These are phyloP conservation scores for Halocaridina rubra DNA, from an alignment of 2,888 invertebrate species.

Conservation along the genomic window DNA sequence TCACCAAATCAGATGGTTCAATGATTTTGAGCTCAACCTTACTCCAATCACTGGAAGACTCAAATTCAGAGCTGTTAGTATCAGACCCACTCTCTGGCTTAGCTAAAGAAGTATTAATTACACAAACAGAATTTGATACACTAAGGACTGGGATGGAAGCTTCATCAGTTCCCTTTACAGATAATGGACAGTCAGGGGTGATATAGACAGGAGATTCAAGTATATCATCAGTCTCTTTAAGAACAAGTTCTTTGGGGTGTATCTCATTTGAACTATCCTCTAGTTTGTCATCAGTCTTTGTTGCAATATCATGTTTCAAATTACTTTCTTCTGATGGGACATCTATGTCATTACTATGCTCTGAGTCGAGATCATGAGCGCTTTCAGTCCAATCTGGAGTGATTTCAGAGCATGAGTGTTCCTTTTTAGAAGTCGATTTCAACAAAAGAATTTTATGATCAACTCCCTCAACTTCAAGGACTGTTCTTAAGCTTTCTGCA, in stretches of 20 bases:
- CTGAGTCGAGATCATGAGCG: neutral
- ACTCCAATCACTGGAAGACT: neutral
- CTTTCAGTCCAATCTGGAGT: too few relatives aligned
- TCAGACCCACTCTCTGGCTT: constrained; percentile 1
- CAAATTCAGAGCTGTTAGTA: neutral
- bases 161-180: too few relatives aligned
- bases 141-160: neutral
- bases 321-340: neutral
- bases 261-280: neutral
- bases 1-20: constrained; percentile 13
- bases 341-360: neutral
- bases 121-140: neutral
- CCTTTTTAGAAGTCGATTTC: neutral
- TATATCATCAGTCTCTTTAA: neutral
- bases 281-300: neutral
- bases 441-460: neutral
- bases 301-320: neutral
- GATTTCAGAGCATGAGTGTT: too few relatives aligned
- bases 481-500: neutral
- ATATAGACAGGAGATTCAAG: neutral
- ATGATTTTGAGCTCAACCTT: constrained; percentile 24
- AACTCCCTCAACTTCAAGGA: neutral
- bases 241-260: neutral
- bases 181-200: too few relatives aligned
- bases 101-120: neutral